A percentile compares a stretch with the other conserved stretches of the same genome.
Evolutionary conservation across 2,113 vertebrate species (phyloP).

Genomic region (Diphyllodes magnificus): DNA sequence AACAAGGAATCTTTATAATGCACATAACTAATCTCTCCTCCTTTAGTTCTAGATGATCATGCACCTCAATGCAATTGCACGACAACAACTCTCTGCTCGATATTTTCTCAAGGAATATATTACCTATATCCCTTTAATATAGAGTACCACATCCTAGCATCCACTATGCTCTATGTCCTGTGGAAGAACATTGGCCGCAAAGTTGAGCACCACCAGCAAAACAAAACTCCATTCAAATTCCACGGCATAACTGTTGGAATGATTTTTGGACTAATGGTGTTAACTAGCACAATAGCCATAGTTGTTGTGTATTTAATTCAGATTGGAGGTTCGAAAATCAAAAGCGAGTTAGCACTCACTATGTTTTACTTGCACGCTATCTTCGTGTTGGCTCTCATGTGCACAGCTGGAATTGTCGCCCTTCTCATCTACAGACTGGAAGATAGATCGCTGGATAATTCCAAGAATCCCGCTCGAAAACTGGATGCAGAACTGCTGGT

Average conservation of each 20-base stretch:
- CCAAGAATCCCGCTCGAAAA: constrained; percentile 86
- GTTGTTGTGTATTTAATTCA: constrained; percentile 88
- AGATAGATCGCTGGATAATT: constrained; percentile 76
- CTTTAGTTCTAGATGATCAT: constrained; percentile 72
- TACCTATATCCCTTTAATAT: constrained; percentile 96
- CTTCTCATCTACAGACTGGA: constrained; percentile 83
- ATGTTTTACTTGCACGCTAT: constrained; percentile 91
- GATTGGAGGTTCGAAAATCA: constrained; percentile 77
- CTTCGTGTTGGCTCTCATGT: constrained; percentile 83
- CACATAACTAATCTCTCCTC: neutral
- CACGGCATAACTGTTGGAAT: constrained; percentile 76
- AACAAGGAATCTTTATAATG: neutral
- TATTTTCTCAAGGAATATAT: constrained; percentile 86
- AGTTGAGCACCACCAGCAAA: constrained; percentile 74
- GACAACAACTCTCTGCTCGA: constrained; percentile 77
- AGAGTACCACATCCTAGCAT: constrained; percentile 96
- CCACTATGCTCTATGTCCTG: constrained; percentile 90
- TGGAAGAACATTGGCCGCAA: constrained; percentile 95
- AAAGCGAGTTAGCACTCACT: constrained; percentile 79
- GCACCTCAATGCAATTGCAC: constrained; percentile 87
- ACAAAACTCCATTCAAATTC: constrained; percentile 67
- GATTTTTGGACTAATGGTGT: constrained; percentile 77
- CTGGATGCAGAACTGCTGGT: constrained; percentile 88
- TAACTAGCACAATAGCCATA: constrained; percentile 85
- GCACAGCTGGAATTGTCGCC: constrained; percentile 72